Evolutionary conservation across 1,140 invertebrate genomes (phyloP).

Genomic region (Drosophila erecta): DNA sequence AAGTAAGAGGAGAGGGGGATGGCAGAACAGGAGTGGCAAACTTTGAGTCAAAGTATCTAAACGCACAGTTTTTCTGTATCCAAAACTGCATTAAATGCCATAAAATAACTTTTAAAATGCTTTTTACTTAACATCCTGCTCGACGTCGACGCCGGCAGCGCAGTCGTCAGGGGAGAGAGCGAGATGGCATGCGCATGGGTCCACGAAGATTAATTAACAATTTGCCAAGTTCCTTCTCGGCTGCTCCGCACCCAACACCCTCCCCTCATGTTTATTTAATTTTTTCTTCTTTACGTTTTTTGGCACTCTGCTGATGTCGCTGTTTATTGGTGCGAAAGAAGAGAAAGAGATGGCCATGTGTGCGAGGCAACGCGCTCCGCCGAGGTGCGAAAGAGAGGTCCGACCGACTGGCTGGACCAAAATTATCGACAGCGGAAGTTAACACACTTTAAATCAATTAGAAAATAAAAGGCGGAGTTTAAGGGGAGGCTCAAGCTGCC

Average conservation of each 20-base stretch:
- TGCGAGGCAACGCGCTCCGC: slow-evolving; percentile 7
- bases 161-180: slow-evolving; percentile 12
- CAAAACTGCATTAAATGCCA: slow-evolving; percentile 84
- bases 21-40: slow-evolving; percentile 32
- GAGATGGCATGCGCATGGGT: slow-evolving; percentile 1
- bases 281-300: slow-evolving; percentile 43
- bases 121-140: slow-evolving; percentile 83
- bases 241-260: background rate
- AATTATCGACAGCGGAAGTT: slow-evolving; percentile 84
- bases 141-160: slow-evolving; percentile 17
- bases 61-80: slow-evolving; percentile 82
- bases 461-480: slow-evolving; percentile 84
- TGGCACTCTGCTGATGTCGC: slow-evolving; percentile 64
- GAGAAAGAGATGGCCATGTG: slow-evolving; percentile 55
- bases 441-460: slow-evolving; percentile 84
- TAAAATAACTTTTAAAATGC: slow-evolving; percentile 84
- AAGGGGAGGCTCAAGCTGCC: slow-evolving; percentile 37
- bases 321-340: slow-evolving; percentile 78
- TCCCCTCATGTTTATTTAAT: slow-evolving; percentile 13
- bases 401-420: slow-evolving; percentile 57
- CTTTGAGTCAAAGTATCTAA: slow-evolving; percentile 80
- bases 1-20: background rate
- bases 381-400: slow-evolving; percentile 52
- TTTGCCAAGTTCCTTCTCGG: slow-evolving; percentile 48
- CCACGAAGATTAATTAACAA: slow-evolving; percentile 80